phyloP scores from a whole-genome alignment of 2,797 vertebrate genomes.

The Oophaga sylvatica region DNA sequence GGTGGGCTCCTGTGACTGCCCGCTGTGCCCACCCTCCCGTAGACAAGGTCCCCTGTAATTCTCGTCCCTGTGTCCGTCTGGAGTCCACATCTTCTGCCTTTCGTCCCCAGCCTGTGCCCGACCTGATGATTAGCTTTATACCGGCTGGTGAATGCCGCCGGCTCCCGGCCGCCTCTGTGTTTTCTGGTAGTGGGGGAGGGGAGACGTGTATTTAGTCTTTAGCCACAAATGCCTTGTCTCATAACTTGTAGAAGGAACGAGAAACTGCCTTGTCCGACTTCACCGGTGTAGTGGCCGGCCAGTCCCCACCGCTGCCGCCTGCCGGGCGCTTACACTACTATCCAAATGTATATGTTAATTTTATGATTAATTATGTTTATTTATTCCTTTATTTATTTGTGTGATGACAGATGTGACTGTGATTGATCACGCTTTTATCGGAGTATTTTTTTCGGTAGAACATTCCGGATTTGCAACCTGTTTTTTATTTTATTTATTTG shows the following conservation, averaged over 20 bases:
- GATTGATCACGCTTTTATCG: constrained; percentile 82
- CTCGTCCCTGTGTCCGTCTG: constrained; percentile 72
- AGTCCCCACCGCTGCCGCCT: neutral
- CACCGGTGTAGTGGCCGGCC: constrained; percentile 39
- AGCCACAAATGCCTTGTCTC: constrained; percentile 91
- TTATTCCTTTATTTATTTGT: constrained; percentile 97
- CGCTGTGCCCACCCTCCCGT: constrained; percentile 3
- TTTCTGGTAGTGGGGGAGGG: constrained; percentile 68
- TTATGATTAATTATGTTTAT: constrained; percentile 81
- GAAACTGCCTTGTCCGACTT: constrained; percentile 84
- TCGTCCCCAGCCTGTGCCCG: constrained; percentile 82
- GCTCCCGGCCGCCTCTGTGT: constrained; percentile 80
- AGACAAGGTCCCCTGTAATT: constrained; percentile 52
- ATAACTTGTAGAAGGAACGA: constrained; percentile 79
- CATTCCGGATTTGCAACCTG: constrained; percentile 82
- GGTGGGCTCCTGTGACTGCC: constrained; percentile 6
- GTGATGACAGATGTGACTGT: constrained; percentile 83
- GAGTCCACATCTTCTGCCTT: constrained; percentile 77
- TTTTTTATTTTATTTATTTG: constrained; percentile 68
- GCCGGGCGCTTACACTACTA: constrained; percentile 65
- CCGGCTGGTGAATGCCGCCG: constrained; percentile 83
- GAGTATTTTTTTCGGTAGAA: constrained; percentile 74
- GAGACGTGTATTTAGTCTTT: constrained; percentile 82
- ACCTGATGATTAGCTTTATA: constrained; percentile 89
- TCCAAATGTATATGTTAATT: constrained; percentile 91